These are phyloP conservation scores for Limnothrissa miodon DNA, from an alignment of 2,113 vertebrate genomes.

Conservation along the genomic window DNA sequence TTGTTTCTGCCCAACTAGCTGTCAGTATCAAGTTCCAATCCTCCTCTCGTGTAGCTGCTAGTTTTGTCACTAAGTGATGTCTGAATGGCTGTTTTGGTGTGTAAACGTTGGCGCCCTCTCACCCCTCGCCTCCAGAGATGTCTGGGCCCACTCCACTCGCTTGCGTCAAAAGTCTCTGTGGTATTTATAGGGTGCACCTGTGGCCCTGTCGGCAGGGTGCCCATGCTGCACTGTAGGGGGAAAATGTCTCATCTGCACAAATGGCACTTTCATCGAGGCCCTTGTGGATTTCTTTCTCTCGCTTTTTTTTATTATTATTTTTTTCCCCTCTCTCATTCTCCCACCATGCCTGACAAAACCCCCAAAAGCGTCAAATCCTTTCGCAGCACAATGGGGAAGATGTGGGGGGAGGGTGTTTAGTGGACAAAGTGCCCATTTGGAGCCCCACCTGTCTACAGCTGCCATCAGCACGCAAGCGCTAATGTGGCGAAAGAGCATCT, in stretches of 20 bases:
- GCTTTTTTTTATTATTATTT: neutral
- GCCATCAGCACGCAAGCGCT: slow-evolving; percentile 12
- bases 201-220: neutral
- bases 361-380: neutral
- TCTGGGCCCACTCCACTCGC: neutral
- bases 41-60: neutral
- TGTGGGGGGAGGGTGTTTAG: neutral
- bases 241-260: slow-evolving; percentile 2
- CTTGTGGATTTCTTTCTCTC: neutral
- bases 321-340: neutral
- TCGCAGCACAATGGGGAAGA: neutral
- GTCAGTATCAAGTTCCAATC: neutral
- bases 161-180: neutral
- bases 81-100: neutral
- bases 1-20: neutral
- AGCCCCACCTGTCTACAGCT: neutral
- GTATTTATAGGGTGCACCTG: slow-evolving; percentile 16
- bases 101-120: neutral
- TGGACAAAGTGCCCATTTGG: neutral
- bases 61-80: neutral
- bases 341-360: neutral
- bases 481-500: slow-evolving; percentile 35
- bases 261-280: neutral
- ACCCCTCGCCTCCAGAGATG: neutral
- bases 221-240: neutral